Evolutionary conservation across 2,797 vertebrate genomes (phyloP).

Genomic region (Coregonus sp.): DNA sequence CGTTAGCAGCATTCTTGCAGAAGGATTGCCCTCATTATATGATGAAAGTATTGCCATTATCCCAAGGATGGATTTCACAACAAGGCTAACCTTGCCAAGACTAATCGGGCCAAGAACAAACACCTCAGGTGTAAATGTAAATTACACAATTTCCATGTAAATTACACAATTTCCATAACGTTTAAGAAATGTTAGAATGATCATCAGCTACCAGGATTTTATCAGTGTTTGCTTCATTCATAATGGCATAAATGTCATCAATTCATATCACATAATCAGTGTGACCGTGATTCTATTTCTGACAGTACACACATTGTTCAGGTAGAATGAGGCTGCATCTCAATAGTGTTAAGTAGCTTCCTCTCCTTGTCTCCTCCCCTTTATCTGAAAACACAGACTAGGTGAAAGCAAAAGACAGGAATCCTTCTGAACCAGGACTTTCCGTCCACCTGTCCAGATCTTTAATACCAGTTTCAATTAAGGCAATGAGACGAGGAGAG

Average conservation of each 20-base stretch:
- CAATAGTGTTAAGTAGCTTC: no score
- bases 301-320: background rate
- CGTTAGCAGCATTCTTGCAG: background rate
- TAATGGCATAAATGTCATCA: background rate
- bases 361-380: no score
- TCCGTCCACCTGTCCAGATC: background rate
- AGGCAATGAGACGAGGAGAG: background rate
- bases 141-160: background rate
- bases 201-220: accelerated
- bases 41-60: constrained; percentile 29
- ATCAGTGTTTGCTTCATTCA: background rate
- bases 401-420: background rate
- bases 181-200: background rate
- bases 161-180: background rate
- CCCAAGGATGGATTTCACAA: constrained; percentile 17
- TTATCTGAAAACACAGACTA: background rate
- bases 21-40: constrained; percentile 25
- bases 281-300: background rate
- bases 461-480: background rate
- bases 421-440: background rate
- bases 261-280: background rate
- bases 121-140: no score
- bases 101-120: background rate
- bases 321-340: background rate
- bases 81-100: constrained; percentile 26